Base-by-base conservation (phyloP, 2,797 vertebrate genomes). In the Ctenochaetus hawaiiensis region DNA sequence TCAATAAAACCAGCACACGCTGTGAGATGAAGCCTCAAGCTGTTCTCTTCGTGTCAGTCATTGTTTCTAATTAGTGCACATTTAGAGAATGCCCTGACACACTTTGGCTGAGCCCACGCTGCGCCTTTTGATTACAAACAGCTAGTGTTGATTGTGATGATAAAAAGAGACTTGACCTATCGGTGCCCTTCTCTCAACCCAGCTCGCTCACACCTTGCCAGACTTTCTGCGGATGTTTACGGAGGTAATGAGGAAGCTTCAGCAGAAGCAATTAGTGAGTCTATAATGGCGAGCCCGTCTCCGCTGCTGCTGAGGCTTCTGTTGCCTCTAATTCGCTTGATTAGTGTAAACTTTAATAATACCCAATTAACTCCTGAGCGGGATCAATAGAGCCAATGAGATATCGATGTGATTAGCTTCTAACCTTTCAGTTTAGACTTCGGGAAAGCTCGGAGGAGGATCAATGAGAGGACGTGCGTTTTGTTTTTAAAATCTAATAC, bases 31-130 rank as follows among this genome's bases (percentile, higher is more conserved):
- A 66, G 75, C 78, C 70, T 75, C 82, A 64, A 79, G 85, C 85
- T 87, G 86, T 77, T 88, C 20, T 76, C 47, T 71, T 82, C 16
- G 60, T 78, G 89, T 91, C 89, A 90, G 75, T 90, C 89, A 87
- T 75, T 69, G 64, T 62, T 80, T 84, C 76, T 90, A 90, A 92
- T 93, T 90, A 90, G 86, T 45, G 56, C 45, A 66, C 56, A 79
- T 82, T 85, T 61, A 67, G 64, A 79, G 54, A 67, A 80, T 86
- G 76, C 84, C 67, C 77, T 86, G 84, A 81, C 77, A 81, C 43
- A 74, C 80, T 67, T 77, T 54, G 34, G 23, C 79, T 79, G 76
- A 60, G 72, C 80, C 44, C 87, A 85, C 4, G 72, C 86, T 83
- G 88, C 1, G 83, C 51, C 70, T 78, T 89, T 75, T 91, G 70